These are phyloP conservation scores for Esox lucius DNA, from an alignment of 2,797 vertebrate species.

Conservation along the genomic window DNA sequence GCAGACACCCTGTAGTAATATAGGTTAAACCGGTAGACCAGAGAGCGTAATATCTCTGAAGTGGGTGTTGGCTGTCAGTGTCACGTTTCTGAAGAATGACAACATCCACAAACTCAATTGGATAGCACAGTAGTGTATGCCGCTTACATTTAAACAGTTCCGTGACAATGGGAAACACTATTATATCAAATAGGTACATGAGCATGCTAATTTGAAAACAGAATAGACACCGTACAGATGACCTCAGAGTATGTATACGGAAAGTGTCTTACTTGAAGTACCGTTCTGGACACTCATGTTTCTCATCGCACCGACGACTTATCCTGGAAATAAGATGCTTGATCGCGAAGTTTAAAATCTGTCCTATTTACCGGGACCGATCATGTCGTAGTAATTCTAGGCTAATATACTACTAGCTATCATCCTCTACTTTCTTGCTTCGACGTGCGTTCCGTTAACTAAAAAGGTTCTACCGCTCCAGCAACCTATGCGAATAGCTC, in stretches of 20 bases:
- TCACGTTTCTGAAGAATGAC: not conserved
- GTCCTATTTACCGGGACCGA: not conserved
- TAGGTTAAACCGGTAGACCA: not conserved
- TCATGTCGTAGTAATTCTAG: not conserved
- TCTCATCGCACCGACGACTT: slow-evolving; percentile 71
- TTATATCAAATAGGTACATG: not conserved
- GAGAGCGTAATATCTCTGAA: not conserved
- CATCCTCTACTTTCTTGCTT: not conserved
- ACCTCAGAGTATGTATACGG: not conserved
- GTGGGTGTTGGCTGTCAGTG: not conserved
- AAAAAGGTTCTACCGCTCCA: not conserved
- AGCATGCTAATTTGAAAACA: not conserved
- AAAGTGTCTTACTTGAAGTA: slow-evolving; percentile 41
- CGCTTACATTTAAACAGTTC: not conserved
- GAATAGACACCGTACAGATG: not conserved
- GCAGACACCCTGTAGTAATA: not conserved
- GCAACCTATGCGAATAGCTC: not conserved
- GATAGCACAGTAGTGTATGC: not conserved
- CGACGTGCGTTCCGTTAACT: not conserved
- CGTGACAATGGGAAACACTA: not conserved
- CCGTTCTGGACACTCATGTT: slow-evolving; percentile 63
- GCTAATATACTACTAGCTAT: not conserved
- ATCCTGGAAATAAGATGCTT: not conserved
- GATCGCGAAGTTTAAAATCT: slow-evolving; percentile 8
- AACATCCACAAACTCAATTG: not conserved